Evolutionary conservation across 2,113 vertebrate species (phyloP).

Genomic region (Chamaetylas fuelleborni): DNA sequence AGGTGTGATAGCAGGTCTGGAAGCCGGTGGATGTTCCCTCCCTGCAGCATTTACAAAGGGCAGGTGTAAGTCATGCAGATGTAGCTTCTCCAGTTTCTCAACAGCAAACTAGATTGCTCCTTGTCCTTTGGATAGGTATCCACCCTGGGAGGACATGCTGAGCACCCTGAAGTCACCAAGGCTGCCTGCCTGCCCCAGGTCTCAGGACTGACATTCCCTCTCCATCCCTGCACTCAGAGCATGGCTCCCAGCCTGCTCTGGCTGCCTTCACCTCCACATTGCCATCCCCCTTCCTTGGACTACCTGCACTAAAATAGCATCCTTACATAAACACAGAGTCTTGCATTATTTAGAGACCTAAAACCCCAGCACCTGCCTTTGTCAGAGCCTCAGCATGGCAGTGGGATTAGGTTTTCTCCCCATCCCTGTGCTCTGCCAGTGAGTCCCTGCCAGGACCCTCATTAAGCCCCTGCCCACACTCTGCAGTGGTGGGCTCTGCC

Average conservation of each 20-base stretch:
- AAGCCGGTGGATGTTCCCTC: neutral
- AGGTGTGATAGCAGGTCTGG: neutral
- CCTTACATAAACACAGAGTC: neutral
- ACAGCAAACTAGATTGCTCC: neutral
- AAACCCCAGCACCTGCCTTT: neutral
- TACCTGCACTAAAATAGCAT: neutral
- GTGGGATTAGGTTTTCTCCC: neutral
- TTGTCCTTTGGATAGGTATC: neutral
- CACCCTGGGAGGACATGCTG: neutral
- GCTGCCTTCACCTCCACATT: rapidly evolving
- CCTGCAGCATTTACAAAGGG: neutral
- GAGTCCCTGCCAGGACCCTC: neutral
- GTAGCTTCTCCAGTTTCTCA: neutral
- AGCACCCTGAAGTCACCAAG: neutral
- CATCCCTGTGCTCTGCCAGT: neutral
- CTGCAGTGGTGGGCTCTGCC: neutral
- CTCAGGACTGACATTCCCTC: neutral
- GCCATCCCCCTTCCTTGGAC: neutral
- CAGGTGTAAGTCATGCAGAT: neutral
- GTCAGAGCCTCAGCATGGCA: neutral
- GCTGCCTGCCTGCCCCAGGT: neutral
- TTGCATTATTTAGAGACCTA: constrained; percentile 26
- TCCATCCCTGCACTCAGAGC: neutral
- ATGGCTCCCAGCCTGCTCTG: neutral
- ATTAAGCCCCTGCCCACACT: rapidly evolving